Base-by-base conservation (phyloP, 2,797 vertebrate genomes). In the Varecia variegata region DNA sequence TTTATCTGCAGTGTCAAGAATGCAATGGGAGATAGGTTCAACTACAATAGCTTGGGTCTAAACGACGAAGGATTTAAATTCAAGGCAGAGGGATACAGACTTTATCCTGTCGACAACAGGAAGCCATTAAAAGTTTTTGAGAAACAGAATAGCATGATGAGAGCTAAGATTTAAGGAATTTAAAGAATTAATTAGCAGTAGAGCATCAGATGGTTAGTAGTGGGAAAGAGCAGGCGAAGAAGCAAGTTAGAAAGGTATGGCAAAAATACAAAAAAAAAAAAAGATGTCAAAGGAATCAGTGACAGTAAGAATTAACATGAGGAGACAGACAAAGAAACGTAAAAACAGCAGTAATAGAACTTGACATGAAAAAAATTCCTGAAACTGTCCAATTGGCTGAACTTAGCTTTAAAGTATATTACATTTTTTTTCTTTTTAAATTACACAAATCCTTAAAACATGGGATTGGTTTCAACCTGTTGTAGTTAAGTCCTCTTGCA, bases 401-500 rank as follows among this genome's bases (percentile, higher is more conserved):
- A 90, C 80, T 92, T 91, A 88, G 70, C 74, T 94, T 94, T 88
- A 93, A 97, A 95, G 32, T 47, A 3, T 68, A 81, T 88, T 67
- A 58, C 38, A 62, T 52, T 73, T 67, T 80, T 89, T 80, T 95
- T 93, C 45, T 52, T 77, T 96, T 76, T 70, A 88, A 97, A 98
- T 97, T 97, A 90, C 95, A 79, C 80, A 97, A 96, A 97, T 96
- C 97, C 90, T 97, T 95, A 97, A 97, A 96, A 95, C 90, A 86
- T 67, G 81, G 88, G 90, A 81, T 96, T 84, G 90, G 94, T 95
- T 96, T 97, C 97, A 96, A 98, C 95, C 94, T 95, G 95, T 65
- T 96, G 83, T 54, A 96, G 91, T 96, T 96, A 97, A 97, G 87
- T 73, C 47, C 83, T 87, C 93, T 70, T 60, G 56, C 60, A 85